Percentiles rank a stretch among this genome's conserved stretches.
Conservation (phyloP, 2,797 vertebrate genomes). For the Hylomyscus alleni region DNA sequence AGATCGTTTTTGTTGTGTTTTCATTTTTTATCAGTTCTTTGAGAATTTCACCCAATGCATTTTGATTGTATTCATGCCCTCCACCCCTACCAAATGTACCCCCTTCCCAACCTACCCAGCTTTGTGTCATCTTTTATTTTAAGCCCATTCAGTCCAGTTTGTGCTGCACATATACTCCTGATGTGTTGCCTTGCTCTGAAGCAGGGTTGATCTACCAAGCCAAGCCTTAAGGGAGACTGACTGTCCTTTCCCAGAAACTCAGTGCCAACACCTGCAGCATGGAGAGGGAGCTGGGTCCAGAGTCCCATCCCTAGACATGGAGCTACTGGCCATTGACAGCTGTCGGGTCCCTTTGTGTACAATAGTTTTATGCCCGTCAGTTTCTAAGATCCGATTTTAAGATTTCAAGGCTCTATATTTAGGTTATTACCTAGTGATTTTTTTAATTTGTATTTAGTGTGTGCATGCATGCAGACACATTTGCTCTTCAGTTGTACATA, state of each 20-base stretch:
- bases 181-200: not conserved
- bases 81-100: not conserved
- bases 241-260: not conserved
- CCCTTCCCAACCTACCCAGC: too few relatives aligned
- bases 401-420: constrained; percentile 17
- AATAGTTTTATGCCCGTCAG: constrained; percentile 1
- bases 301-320: not conserved
- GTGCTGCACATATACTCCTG: not conserved
- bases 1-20: not conserved
- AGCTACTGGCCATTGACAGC: not conserved
- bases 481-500: not conserved
- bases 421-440: not conserved
- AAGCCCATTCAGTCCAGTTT: not conserved
- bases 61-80: not conserved
- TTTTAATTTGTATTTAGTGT: not conserved
- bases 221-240: not conserved
- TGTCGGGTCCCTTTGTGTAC: not conserved
- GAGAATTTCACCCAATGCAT: not conserved
- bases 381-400: constrained; percentile 13
- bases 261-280: not conserved
- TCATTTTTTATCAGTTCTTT: not conserved
- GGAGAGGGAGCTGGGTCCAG: not conserved
- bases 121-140: not conserved
- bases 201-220: not conserved
- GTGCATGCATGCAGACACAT: too few relatives aligned